These are phyloP conservation scores for Biston stratarius DNA, from an alignment of 2,888 invertebrate genomes.

Conservation along the genomic window DNA sequence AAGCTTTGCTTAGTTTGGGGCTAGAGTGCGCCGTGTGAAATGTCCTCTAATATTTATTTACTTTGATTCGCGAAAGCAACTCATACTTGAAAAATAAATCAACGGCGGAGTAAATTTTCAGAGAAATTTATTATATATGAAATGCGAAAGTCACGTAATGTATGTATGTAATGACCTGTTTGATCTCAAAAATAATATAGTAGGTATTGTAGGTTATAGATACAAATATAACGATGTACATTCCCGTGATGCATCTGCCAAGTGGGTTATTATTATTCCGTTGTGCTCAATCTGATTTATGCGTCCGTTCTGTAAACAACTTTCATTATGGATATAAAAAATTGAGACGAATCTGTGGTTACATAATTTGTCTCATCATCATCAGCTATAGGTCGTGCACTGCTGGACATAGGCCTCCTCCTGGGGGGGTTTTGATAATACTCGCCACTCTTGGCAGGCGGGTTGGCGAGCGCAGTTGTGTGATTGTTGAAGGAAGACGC, in stretches of 20 bases:
- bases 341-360: conserved; percentile 8
- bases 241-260: conserved; percentile 54
- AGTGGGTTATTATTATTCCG: conserved; percentile 67
- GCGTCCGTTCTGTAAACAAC: conserved; percentile 51
- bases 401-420: too few species aligned
- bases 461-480: too few species aligned
- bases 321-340: conserved; percentile 33
- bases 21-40: too few species aligned
- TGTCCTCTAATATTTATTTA: too few species aligned
- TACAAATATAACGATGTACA: conserved; percentile 26
- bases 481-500: too few species aligned
- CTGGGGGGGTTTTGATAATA: too few species aligned
- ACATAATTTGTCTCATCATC: too few species aligned
- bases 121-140: conserved; percentile 1
- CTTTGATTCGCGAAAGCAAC: not conserved
- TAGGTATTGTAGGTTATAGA: conserved; percentile 28
- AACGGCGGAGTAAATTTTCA: conserved; percentile 1
- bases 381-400: too few species aligned
- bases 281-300: conserved; percentile 57
- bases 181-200: conserved; percentile 54
- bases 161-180: conserved; percentile 43
- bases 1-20: not conserved
- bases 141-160: conserved; percentile 13
- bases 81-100: conserved; percentile 7
- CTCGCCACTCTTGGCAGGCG: too few species aligned